phyloP scores from a whole-genome alignment of 2,888 invertebrate species.

The Nemotelus nigrinus region DNA sequence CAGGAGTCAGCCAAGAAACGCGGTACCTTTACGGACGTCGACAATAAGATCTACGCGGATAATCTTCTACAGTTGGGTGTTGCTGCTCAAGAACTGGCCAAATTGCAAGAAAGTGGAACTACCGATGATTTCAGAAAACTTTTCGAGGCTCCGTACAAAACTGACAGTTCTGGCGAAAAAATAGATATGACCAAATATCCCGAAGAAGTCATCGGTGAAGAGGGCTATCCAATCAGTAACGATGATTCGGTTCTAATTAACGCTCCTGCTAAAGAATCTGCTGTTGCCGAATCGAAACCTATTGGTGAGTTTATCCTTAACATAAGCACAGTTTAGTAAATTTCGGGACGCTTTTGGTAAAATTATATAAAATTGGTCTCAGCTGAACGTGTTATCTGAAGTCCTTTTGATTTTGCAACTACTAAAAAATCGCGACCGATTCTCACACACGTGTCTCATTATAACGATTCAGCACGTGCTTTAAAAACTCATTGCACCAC shows the following conservation, averaged over 20 bases:
- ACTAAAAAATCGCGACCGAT: no score
- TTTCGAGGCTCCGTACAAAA: constrained; percentile 59
- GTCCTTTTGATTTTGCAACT: no score
- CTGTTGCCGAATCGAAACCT: constrained; percentile 80
- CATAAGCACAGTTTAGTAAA: neutral
- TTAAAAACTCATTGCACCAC: neutral
- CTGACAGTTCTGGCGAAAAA: constrained; percentile 50
- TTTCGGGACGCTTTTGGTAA: neutral
- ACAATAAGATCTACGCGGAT: constrained; percentile 69
- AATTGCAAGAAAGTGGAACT: constrained; percentile 67
- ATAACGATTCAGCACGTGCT: neutral
- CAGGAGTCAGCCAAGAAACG: constrained; percentile 71
- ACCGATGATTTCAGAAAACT: constrained; percentile 67
- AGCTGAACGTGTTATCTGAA: no score
- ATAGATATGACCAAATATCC: constrained; percentile 37
- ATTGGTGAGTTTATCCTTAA: constrained; percentile 66
- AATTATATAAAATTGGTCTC: no score
- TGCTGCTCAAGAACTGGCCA: constrained; percentile 69
- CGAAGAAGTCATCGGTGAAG: constrained; percentile 62
- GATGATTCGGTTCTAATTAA: constrained; percentile 66
- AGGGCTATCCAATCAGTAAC: constrained; percentile 60
- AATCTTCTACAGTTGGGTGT: constrained; percentile 69
- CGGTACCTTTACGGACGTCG: constrained; percentile 68
- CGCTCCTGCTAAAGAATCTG: constrained; percentile 69
- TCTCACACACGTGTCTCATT: neutral